Evolutionary conservation across 2,113 vertebrate species (phyloP), one percentile per base, ranked within the genome.

Genomic region (Oryzias javanicus): DNA sequence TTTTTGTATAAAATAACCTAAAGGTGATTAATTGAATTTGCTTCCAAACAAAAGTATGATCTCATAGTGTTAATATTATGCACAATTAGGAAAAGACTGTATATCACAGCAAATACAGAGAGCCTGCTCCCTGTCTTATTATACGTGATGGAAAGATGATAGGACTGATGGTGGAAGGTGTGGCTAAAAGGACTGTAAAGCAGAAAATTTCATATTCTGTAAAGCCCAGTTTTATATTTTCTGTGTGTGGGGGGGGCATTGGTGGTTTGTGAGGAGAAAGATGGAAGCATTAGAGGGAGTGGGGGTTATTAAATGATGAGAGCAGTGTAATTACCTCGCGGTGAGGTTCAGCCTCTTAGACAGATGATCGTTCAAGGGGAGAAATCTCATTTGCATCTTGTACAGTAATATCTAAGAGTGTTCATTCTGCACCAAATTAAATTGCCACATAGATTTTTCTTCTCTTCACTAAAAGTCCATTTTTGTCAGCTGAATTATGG

Each of bases 301-400:
- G 83, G 66, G 68, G 78, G 60, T 83, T 87, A 83, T 83, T 86
- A 87, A 82, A 87, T 84, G 80, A 84, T 85, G 79, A 81, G 80
- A 75, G 70, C 67, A 55, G 63, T 71, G 64, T 81, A 89, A 89
- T 89, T 85, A 84, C 84, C 79, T 88, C 79, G 82, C 77, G 63
- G 73, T 72, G 79, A 80, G 73, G 79, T 86, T 78, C 67, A 74
- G 77, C 79, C 79, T 84, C 82, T 90, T 72, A 84, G 85, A 88
- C 70, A 61, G 80, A 85, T 86, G 76, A 86, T 86, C 85, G 88
- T 84, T 82, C 81, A 82, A 76, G 71, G 67, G 35, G 57, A 76
- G 71, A 74, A 82, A 82, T 76, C 82, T 89, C 64, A 90, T 90
- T 88, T 90, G 80, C 86, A 90, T 86, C 77, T 74, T 75, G 67